Percentiles rank a stretch among this genome's conserved stretches.
phyloP scores from a whole-genome alignment of 2,888 invertebrate species.

The Saturnia pavonia region DNA sequence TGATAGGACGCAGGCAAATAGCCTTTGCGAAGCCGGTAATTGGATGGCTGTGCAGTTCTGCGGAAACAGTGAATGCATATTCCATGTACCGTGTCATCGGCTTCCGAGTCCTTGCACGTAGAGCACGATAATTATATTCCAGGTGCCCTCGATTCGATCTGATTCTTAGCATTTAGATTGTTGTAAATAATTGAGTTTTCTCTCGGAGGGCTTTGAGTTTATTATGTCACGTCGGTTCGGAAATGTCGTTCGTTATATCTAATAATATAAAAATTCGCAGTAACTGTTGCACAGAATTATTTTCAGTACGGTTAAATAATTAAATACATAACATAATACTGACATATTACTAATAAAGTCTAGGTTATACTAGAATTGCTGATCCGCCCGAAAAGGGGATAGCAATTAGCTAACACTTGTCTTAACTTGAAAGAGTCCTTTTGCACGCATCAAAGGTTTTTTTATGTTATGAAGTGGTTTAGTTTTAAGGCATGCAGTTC shows the following conservation, averaged over 20 bases:
- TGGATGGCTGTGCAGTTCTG: neutral
- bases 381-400: too few species aligned
- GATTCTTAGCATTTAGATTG: neutral
- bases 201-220: neutral
- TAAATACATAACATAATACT: too few species aligned
- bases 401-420: too few species aligned
- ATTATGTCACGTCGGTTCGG: neutral
- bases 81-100: neutral
- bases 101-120: neutral
- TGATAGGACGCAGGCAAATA: neutral
- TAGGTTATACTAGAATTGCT: too few species aligned
- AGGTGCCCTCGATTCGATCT: neutral
- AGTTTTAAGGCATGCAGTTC: too few species aligned
- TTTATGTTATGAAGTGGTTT: too few species aligned
- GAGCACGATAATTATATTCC: neutral
- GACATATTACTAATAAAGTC: too few species aligned
- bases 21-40: neutral
- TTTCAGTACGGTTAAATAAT: neutral
- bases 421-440: too few species aligned
- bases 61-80: conserved; percentile 4
- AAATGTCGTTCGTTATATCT: neutral
- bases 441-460: too few species aligned
- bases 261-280: neutral
- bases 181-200: neutral
- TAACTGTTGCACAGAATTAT: neutral